Percentiles rank a stretch among this genome's conserved stretches.
Conservation (phyloP, 2,888 invertebrate species). For the Crepidodera aurea region DNA sequence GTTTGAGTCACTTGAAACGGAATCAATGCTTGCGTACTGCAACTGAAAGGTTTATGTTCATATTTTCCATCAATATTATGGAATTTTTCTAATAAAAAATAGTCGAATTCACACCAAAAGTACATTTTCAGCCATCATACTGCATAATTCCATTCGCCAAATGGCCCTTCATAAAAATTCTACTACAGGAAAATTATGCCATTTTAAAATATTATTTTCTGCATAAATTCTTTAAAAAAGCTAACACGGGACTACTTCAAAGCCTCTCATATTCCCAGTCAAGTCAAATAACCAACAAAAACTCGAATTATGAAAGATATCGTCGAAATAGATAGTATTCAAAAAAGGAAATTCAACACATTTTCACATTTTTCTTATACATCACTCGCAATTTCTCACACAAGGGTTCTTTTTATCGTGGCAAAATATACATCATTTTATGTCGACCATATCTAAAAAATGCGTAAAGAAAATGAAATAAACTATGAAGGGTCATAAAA, state of each 20-base stretch:
- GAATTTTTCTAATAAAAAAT: too few relatives aligned
- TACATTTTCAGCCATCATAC: too few relatives aligned
- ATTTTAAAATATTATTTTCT: not conserved
- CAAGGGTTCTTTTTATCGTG: slow-evolving; percentile 22
- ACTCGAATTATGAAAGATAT: slow-evolving; percentile 7
- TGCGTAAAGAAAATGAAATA: slow-evolving; percentile 25
- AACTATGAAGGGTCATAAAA: slow-evolving; percentile 13
- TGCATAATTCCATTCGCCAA: too few relatives aligned
- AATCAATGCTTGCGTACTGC: too few relatives aligned
- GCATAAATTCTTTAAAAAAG: not conserved
- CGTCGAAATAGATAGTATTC: slow-evolving; percentile 9
- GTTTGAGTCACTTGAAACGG: too few relatives aligned
- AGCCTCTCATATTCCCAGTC: not conserved
- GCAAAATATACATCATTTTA: slow-evolving; percentile 16
- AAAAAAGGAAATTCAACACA: slow-evolving; percentile 17
- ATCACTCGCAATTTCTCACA: slow-evolving; percentile 18
- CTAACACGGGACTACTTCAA: not conserved
- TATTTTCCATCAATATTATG: too few relatives aligned
- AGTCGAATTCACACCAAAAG: too few relatives aligned
- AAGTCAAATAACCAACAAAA: not conserved
- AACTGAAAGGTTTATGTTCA: too few relatives aligned
- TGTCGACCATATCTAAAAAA: slow-evolving; percentile 19
- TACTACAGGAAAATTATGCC: not conserved
- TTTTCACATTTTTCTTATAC: slow-evolving; percentile 22
- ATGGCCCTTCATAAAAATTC: too few relatives aligned